Conservation (phyloP, 2,113 vertebrate genomes). For the Cyphomyrus discorhynchus region DNA sequence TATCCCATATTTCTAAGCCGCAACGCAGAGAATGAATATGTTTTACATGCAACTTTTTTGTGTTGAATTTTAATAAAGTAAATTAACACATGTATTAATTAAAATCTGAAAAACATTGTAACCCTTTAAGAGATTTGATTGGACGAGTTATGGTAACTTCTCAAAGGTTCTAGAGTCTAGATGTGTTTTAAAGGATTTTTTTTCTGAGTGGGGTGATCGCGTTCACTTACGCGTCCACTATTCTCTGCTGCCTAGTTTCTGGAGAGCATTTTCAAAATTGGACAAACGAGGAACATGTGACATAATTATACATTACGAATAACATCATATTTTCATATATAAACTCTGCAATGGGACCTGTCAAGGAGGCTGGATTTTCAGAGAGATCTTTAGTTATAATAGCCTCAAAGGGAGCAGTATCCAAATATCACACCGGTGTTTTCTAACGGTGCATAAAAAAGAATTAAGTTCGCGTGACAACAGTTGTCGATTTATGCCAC, state of each 20-base stretch:
- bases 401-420: background rate
- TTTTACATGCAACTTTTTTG: background rate
- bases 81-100: background rate
- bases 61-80: background rate
- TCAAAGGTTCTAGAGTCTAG: background rate
- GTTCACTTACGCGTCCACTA: background rate
- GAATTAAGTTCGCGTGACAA: constrained; percentile 25
- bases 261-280: background rate
- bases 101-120: background rate
- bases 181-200: background rate
- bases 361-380: background rate
- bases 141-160: background rate
- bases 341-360: background rate
- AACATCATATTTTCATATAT: background rate
- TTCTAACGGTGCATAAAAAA: constrained; percentile 8
- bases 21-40: background rate
- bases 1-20: background rate
- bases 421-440: background rate
- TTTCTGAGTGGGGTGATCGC: background rate
- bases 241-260: background rate
- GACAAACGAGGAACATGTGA: background rate
- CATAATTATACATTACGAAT: background rate
- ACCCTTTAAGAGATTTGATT: background rate
- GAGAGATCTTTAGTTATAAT: background rate
- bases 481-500: constrained; percentile 15